Evolutionary conservation across 1,140 invertebrate genomes (phyloP).

Genomic region (Tenebrio molitor): DNA sequence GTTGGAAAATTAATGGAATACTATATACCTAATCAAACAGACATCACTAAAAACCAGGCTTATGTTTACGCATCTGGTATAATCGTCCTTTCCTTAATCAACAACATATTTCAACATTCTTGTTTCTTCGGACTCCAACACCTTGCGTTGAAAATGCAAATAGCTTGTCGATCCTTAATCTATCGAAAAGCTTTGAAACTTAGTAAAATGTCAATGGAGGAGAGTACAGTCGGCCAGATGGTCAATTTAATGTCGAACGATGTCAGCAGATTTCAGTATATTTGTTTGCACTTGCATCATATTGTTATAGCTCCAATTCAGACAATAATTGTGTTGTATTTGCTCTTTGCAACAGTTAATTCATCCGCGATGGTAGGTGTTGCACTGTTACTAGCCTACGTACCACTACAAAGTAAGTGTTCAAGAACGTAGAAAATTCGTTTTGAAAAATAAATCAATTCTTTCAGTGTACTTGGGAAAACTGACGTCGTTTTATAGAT

Average conservation of each 20-base stretch:
- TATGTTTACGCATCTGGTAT: slow-evolving; percentile 80
- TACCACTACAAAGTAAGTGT: slow-evolving; percentile 85
- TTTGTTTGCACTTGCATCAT: slow-evolving; percentile 77
- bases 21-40: slow-evolving; percentile 45
- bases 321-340: slow-evolving; percentile 78
- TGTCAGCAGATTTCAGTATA: slow-evolving; percentile 79
- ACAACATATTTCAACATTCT: slow-evolving; percentile 80
- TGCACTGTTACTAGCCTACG: slow-evolving; percentile 81
- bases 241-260: slow-evolving; percentile 93
- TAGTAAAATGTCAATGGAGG: slow-evolving; percentile 75
- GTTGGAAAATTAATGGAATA: slow-evolving; percentile 51
- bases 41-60: slow-evolving; percentile 67
- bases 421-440: no score
- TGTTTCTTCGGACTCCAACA: slow-evolving; percentile 80
- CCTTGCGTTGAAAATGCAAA: slow-evolving; percentile 65
- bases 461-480: slow-evolving; percentile 77
- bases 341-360: slow-evolving; percentile 82
- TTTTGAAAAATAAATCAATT: background rate
- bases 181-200: slow-evolving; percentile 65
- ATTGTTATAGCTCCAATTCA: slow-evolving; percentile 86
- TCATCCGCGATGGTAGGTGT: slow-evolving; percentile 82
- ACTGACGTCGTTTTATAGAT: slow-evolving; percentile 74
- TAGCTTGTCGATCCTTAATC: background rate
- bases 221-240: slow-evolving; percentile 86
- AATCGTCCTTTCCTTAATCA: slow-evolving; percentile 74